Base-by-base conservation (phyloP, 2,888 invertebrate species). In the Ectemnius cavifrons region DNA sequence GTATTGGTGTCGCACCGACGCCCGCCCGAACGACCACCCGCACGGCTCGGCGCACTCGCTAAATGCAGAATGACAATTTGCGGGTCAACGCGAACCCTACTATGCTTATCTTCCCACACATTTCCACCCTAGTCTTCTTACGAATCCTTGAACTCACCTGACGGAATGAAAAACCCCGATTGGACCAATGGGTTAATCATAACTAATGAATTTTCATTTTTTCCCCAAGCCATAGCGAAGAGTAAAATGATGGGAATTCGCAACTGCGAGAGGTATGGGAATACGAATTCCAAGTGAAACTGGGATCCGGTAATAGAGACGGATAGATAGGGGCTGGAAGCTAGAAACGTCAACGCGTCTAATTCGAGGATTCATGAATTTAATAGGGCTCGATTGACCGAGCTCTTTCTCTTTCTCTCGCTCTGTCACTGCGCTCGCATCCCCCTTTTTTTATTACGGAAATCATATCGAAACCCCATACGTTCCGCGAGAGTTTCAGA, bases 401-500 rank as follows among this genome's bases (percentile, higher is more conserved):
- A 56, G 46, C 45, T 8, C 23, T 58, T 27, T 20, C 23, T 58
- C 46, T 20, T 20, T 46, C 27, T 18, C 46, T 66, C 23, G 27
- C 4, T 20, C 18, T 49, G 46, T 45, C 67, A 23, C 57, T 67
- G 59, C 67, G 63, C 59, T n/a, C 59, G 8, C 20, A 59, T 23
- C 62, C 18, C 67, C 71, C 73, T 75, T 47, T 66, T 75, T 76
- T 67, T 75, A 70, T 81, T 81, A 75, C 62, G 71, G 60, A 82
- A 82, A 83, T 82, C 81, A 83, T 80, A 83, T 80, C 83, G 81
- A 78, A 76, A 80, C 80, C 72, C 83, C 81, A 79, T 79, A 77
- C 84, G 84, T 74, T 82, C 73, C 78, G 8, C 37, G 70, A 71
- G 77, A 78, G 76, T 80, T 85, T 84, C 73, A 77, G 76, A 75